These are phyloP conservation scores for Lasioglossum pauxillum DNA, from an alignment of 2,888 invertebrate genomes.

Conservation along the genomic window DNA sequence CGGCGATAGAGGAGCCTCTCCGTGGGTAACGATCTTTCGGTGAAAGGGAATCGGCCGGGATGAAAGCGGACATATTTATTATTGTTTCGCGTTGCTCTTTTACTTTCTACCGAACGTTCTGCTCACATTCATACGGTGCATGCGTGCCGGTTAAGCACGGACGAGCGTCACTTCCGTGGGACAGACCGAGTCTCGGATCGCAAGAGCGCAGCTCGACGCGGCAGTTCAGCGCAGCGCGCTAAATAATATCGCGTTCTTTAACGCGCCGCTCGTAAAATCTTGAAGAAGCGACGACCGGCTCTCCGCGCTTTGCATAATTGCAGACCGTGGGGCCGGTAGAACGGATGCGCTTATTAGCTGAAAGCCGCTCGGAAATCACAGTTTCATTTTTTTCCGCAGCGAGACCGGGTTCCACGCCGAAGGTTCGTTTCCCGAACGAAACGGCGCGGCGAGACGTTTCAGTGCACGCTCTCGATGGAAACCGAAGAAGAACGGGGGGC, in stretches of 20 bases:
- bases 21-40: conserved; percentile 37
- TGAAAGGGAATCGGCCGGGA: conserved; percentile 33
- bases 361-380: conserved; percentile 67
- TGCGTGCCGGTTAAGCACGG: not conserved
- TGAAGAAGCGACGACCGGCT: conserved; percentile 25
- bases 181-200: conserved; percentile 28
- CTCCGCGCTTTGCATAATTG: conserved; percentile 68
- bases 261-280: conserved; percentile 57
- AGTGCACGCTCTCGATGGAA: conserved; percentile 69
- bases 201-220: not conserved
- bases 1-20: not conserved
- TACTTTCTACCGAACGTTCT: conserved; percentile 21
- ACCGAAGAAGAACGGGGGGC: conserved; percentile 73
- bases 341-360: conserved; percentile 66
- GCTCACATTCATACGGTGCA: not conserved
- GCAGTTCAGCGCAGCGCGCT: not conserved
- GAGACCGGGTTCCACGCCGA: conserved; percentile 48
- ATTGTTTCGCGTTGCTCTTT: not conserved
- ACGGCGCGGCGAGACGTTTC: not conserved
- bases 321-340: conserved; percentile 42
- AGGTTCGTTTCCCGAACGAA: conserved; percentile 58
- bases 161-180: conserved; percentile 53
- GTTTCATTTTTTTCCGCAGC: conserved; percentile 48
- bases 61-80: conserved; percentile 30
- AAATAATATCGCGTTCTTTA: conserved; percentile 47